Evolutionary conservation across 2,113 vertebrate genomes (phyloP).

Genomic region (Psilopsiagon aurifrons): DNA sequence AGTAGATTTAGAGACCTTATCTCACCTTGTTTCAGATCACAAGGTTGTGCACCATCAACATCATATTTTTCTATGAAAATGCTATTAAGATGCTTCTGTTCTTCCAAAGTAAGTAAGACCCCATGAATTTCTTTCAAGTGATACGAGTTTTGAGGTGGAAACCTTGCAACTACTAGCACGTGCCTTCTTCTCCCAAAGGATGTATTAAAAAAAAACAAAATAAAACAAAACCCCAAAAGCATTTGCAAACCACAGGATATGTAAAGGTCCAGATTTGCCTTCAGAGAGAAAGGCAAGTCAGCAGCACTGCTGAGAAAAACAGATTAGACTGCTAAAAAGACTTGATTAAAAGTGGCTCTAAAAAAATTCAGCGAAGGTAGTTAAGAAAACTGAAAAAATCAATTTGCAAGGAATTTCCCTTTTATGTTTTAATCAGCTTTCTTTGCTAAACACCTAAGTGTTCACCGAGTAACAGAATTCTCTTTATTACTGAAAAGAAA

Average conservation of each 20-base stretch:
- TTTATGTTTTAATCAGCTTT: conserved; percentile 28
- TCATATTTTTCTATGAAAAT: neutral
- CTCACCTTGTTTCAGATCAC: neutral
- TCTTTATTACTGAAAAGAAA: neutral
- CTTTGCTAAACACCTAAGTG: neutral
- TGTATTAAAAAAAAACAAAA: neutral
- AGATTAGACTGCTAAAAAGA: neutral
- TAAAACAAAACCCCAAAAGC: neutral
- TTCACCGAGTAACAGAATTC: neutral
- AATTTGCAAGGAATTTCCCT: neutral
- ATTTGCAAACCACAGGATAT: neutral
- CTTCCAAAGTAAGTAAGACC: neutral
- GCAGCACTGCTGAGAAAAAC: conserved; percentile 34
- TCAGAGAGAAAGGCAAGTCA: neutral
- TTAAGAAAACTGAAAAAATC: conserved; percentile 5
- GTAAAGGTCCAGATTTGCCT: neutral
- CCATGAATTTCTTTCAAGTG: neutral
- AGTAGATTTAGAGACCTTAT: neutral
- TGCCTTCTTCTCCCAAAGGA: conserved; percentile 22
- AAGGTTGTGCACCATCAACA: neutral
- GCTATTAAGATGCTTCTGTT: neutral
- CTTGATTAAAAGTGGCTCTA: neutral
- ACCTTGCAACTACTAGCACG: neutral
- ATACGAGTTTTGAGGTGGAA: conserved; percentile 22
- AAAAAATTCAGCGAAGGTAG: neutral